A percentile compares a stretch with the other conserved stretches of the same genome.
These are phyloP conservation scores for Acipenser ruthenus DNA, from an alignment of 2,797 vertebrate species.

Conservation along the genomic window DNA sequence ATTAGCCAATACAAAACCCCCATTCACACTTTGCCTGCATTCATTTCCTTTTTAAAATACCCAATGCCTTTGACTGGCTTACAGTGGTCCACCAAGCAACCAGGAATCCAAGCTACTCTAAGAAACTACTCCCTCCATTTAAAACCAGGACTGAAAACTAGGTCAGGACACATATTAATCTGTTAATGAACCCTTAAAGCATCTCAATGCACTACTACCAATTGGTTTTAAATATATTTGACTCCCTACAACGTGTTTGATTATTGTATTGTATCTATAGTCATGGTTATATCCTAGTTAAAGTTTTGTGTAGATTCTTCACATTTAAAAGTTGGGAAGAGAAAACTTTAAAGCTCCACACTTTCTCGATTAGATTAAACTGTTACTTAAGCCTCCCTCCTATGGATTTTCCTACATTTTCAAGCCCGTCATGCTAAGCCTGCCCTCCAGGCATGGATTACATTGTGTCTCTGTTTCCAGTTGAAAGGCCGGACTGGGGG, in stretches of 20 bases:
- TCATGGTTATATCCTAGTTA: too few relatives aligned
- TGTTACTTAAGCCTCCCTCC: neutral
- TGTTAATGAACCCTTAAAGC: neutral
- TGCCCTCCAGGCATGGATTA: conserved; percentile 20
- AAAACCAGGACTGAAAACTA: too few relatives aligned
- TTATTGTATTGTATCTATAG: too few relatives aligned
- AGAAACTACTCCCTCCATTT: neutral
- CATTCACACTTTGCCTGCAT: conserved; percentile 21
- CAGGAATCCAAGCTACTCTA: neutral
- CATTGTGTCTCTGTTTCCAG: neutral
- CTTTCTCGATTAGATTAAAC: conserved; percentile 9
- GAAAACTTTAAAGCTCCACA: conserved; percentile 3
- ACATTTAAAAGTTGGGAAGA: conserved; percentile 2
- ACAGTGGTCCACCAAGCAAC: neutral
- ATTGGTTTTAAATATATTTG: too few relatives aligned
- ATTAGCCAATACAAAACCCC: conserved; percentile 18
- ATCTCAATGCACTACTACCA: too few relatives aligned
- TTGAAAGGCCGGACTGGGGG: neutral
- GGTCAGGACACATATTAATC: neutral
- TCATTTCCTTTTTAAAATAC: conserved; percentile 32
- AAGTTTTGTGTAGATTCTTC: neutral
- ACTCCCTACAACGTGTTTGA: too few relatives aligned
- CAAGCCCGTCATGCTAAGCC: conserved; percentile 5
- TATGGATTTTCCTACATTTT: conserved; percentile 1
- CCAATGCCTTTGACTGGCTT: conserved; percentile 2